A percentile compares a stretch with the other conserved stretches of the same genome.
phyloP scores from a whole-genome alignment of 2,113 vertebrate species.

The Syngnathus scovelli region DNA sequence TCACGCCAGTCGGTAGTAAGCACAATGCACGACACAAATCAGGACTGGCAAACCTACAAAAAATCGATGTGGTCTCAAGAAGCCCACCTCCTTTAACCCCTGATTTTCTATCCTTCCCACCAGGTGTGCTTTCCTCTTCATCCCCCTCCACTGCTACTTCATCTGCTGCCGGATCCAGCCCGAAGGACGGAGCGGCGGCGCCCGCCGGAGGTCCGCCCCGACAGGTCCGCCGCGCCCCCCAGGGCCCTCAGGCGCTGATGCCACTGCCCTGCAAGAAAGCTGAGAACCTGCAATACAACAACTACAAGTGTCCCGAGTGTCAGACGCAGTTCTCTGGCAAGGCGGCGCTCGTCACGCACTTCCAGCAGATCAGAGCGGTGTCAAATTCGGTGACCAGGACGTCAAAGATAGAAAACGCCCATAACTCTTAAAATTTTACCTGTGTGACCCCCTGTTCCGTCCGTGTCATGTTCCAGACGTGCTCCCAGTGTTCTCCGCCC shows the following conservation, averaged over 20 bases:
- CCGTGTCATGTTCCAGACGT: constrained; percentile 67
- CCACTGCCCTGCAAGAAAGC: constrained; percentile 73
- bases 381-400: constrained; percentile 63
- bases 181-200: constrained; percentile 61
- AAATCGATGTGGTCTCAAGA: background rate
- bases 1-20: constrained; percentile 74
- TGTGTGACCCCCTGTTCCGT: background rate
- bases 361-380: constrained; percentile 75
- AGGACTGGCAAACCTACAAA: background rate
- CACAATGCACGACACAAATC: background rate
- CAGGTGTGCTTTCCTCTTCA: constrained; percentile 62
- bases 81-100: background rate
- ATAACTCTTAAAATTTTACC: background rate
- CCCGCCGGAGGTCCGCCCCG: constrained; percentile 52
- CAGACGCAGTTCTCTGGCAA: constrained; percentile 83
- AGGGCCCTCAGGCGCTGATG: constrained; percentile 73
- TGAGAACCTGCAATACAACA: constrained; percentile 74
- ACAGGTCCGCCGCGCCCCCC: constrained; percentile 61
- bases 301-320: constrained; percentile 87
- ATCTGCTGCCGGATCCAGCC: constrained; percentile 55
- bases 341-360: constrained; percentile 81
- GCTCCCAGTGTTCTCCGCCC: constrained; percentile 76
- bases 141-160: constrained; percentile 49
- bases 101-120: constrained; percentile 23
- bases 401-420: background rate